Conservation (phyloP, 2,797 vertebrate species). For the Gallinago nigripennis region DNA sequence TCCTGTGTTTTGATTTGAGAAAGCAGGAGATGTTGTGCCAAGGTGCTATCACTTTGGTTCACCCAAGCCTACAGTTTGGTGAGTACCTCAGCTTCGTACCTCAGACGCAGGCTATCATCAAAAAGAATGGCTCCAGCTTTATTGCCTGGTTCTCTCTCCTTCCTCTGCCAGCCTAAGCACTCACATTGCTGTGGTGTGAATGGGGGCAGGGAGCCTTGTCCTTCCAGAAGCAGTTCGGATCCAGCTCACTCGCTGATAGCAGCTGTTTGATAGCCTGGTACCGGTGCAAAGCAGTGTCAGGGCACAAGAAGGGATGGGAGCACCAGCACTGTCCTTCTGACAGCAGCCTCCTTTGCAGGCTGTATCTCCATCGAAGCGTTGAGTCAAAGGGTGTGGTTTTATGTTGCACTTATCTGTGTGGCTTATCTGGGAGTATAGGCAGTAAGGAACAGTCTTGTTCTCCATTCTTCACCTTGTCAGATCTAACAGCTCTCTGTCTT, state of each 20-base stretch:
- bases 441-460: background rate
- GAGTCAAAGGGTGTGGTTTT: background rate
- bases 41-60: background rate
- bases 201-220: background rate
- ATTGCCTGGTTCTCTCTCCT: background rate
- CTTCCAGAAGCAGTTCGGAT: background rate
- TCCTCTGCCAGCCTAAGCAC: rapidly evolving
- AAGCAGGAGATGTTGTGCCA: background rate
- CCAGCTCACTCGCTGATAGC: background rate
- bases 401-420: rapidly evolving
- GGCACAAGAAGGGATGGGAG: background rate
- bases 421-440: background rate
- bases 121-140: background rate
- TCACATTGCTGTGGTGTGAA: rapidly evolving
- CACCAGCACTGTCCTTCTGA: background rate
- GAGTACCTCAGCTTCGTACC: background rate
- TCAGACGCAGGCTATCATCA: background rate
- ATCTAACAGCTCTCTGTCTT: background rate
- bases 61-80: no score
- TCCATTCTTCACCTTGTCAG: background rate
- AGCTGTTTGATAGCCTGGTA: background rate
- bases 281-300: rapidly evolving
- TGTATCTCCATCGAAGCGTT: rapidly evolving
- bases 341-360: background rate
- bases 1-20: background rate